Base-by-base conservation (phyloP, 2,888 invertebrate species). In the Folsomia manolachei region DNA sequence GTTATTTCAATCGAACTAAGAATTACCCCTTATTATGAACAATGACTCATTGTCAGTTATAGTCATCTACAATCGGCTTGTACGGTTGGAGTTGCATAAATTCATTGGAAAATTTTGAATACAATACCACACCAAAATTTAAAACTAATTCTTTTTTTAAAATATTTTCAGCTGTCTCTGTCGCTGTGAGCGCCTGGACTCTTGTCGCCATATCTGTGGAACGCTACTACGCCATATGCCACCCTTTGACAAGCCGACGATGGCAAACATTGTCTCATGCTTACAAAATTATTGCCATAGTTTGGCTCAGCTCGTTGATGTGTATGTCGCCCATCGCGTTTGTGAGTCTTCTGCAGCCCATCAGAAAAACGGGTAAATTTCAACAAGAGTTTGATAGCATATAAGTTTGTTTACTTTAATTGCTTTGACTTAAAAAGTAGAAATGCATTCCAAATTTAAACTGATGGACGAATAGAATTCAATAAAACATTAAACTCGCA, bases 191-290 rank as follows among this genome's bases (percentile, higher is more conserved):
- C 23, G 91, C 90, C 2, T 91, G 91, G 88, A 92, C 92, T 0
- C 82, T 92, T 78, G 91, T 91, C 27, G 90, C 90, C 65, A 91
- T 92, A 78, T 91, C 91, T 4, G 87, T 91, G 80, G 91, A 92
- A 83, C 86, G 73, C n/a, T 92, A 91, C 83, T 91, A 90, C 83
- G 92, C 91, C 77, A 91, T 92, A 81, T 91, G 91, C 82, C 89
- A 90, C 82, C 91, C 92, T 0, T 83, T 92, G 62, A 86, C 89
- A 71, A 91, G 91, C 1, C 84, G 91, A 27, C 85, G 89, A 74
- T 92, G 91, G 91, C 91, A 91, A 84, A 91, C 91, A 0, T 84
- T 88, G 74, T 88, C 88, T 68, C 91, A 92, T 83, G 89, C 91
- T 56, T 90, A 91, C 84, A 88, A 88, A 82, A 88, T 90, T 81